A percentile compares a stretch with the other conserved stretches of the same genome.
phyloP scores from a whole-genome alignment of 2,888 invertebrate species.

The Galeopsomyia nigrocyanea region DNA sequence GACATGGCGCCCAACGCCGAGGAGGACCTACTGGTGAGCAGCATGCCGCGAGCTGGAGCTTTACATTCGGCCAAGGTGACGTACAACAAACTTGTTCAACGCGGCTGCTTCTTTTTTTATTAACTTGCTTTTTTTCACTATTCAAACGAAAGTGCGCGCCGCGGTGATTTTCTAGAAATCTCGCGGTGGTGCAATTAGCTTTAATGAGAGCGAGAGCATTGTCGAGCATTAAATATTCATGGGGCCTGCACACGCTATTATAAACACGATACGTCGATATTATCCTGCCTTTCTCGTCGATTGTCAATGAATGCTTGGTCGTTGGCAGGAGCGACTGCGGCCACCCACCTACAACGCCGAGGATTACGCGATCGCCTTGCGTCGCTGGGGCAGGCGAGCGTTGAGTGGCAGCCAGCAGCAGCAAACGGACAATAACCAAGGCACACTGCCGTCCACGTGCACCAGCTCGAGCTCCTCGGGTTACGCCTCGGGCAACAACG shows the following conservation, averaged over 20 bases:
- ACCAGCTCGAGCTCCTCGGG: constrained; percentile 67
- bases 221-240: no score
- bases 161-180: constrained; percentile 21
- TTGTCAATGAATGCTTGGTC: no score
- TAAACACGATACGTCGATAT: not conserved
- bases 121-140: no score
- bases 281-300: not conserved
- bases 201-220: constrained; percentile 1
- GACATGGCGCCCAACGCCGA: constrained; percentile 68
- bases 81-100: not conserved
- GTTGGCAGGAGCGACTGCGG: constrained; percentile 84
- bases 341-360: constrained; percentile 93
- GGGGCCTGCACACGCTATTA: no score
- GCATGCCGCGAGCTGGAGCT: constrained; percentile 56
- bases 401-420: constrained; percentile 62
- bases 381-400: constrained; percentile 83
- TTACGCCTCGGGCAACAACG: constrained; percentile 69
- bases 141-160: constrained; percentile 34
- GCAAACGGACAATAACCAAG: constrained; percentile 60
- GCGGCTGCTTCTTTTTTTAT: no score
- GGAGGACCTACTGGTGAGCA: constrained; percentile 63
- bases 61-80: constrained; percentile 65
- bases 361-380: constrained; percentile 85
- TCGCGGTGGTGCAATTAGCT: constrained; percentile 31
- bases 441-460: constrained; percentile 64